Conservation (phyloP, 2,797 vertebrate genomes). For the Streptopelia turtur region DNA sequence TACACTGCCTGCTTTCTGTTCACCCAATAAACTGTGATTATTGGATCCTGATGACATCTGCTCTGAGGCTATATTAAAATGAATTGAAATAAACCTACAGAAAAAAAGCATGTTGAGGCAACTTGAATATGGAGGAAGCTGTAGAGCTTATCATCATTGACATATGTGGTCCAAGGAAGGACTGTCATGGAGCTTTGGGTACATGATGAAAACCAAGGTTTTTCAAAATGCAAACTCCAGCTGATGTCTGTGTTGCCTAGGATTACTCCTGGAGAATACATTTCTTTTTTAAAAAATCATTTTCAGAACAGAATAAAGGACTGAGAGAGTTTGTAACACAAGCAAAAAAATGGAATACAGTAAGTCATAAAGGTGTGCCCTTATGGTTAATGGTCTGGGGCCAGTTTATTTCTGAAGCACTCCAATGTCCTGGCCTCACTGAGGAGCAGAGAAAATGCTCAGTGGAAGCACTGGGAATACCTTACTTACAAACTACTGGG, state of each 20-base stretch:
- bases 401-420: background rate
- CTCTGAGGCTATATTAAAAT: constrained; percentile 42
- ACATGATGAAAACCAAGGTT: background rate
- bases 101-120: background rate
- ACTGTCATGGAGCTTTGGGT: background rate
- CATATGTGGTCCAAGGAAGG: background rate
- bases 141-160: background rate
- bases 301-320: background rate
- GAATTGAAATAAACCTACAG: constrained; percentile 17
- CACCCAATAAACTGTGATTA: constrained; percentile 61
- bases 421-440: background rate
- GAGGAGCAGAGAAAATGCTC: background rate
- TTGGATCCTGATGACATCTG: constrained; percentile 53
- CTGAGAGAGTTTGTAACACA: background rate
- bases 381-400: background rate
- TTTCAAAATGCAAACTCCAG: background rate
- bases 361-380: background rate
- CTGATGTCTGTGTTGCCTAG: rapidly evolving
- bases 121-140: background rate
- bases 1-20: constrained; percentile 34
- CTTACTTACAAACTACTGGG: background rate
- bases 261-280: background rate
- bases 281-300: background rate
- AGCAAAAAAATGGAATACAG: background rate
- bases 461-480: background rate